A percentile compares a stretch with the other conserved stretches of the same genome.
Evolutionary conservation across 2,797 vertebrate species (phyloP).

Genomic region (Hephaestus fuliginosus): DNA sequence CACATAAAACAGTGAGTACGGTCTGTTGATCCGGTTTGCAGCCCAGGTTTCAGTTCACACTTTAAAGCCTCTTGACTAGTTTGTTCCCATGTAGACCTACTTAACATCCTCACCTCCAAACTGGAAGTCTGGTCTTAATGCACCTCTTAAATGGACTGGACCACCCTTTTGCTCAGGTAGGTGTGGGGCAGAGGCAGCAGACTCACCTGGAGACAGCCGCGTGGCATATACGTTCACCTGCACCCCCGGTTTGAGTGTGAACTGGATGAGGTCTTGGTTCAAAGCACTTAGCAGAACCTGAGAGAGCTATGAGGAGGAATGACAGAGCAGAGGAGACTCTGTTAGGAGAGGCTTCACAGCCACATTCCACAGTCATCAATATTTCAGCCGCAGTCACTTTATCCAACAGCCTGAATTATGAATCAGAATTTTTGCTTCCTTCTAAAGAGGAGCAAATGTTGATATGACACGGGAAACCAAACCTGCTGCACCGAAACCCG

Average conservation of each 20-base stretch:
- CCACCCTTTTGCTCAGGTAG: constrained; percentile 20
- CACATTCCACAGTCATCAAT: constrained; percentile 81
- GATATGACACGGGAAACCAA: constrained; percentile 65
- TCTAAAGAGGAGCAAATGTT: constrained; percentile 81
- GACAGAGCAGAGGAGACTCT: constrained; percentile 60
- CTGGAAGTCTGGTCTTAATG: not conserved
- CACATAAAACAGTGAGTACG: not conserved
- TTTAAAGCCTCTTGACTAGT: not conserved
- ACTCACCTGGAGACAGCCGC: constrained; percentile 92
- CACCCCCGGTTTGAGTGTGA: constrained; percentile 91
- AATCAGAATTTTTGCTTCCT: constrained; percentile 73
- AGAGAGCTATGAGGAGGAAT: constrained; percentile 86
- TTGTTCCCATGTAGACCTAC: not conserved
- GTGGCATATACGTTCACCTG: constrained; percentile 90
- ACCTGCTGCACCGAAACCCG: constrained; percentile 46
- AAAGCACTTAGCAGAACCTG: constrained; percentile 91
- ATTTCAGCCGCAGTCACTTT: constrained; percentile 81
- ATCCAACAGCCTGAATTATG: constrained; percentile 80
- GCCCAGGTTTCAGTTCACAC: not conserved
- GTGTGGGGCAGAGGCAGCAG: constrained; percentile 3
- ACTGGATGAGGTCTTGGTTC: constrained; percentile 92
- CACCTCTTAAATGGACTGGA: constrained; percentile 2
- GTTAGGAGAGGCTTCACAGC: constrained; percentile 65
- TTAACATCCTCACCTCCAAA: not conserved
- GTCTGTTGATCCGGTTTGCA: not conserved